phyloP scores from a whole-genome alignment of 1,140 invertebrate genomes.

The Euwallacea fornicatus region DNA sequence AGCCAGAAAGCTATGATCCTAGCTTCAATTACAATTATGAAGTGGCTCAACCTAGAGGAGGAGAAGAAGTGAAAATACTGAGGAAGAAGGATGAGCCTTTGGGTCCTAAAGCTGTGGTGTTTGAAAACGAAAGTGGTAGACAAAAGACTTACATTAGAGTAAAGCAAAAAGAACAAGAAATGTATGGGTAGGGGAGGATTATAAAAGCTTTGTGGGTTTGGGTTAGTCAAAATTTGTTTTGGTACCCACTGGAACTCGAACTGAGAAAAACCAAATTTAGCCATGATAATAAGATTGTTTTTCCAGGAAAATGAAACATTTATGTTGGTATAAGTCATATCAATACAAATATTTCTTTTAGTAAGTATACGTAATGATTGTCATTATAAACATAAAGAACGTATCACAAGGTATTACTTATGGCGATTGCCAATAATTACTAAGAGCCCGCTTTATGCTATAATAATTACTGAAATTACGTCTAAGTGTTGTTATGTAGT shows the following conservation, averaged over 20 bases:
- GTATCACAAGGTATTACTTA: no score
- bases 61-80: slow-evolving; percentile 29
- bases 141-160: slow-evolving; percentile 35
- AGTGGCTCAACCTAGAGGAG: slow-evolving; percentile 30
- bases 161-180: slow-evolving; percentile 24
- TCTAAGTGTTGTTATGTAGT: slow-evolving; percentile 21
- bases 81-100: slow-evolving; percentile 37
- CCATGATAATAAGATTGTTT: not conserved
- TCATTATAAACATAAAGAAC: no score
- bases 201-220: no score
- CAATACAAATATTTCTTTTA: no score
- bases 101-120: slow-evolving; percentile 31
- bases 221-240: not conserved
- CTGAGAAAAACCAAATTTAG: not conserved
- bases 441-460: no score
- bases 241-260: not conserved
- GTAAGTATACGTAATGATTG: no score
- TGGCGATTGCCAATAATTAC: no score
- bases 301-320: not conserved
- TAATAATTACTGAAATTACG: slow-evolving; percentile 14
- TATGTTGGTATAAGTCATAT: not conserved
- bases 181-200: slow-evolving; percentile 10
- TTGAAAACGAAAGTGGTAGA: slow-evolving; percentile 33
- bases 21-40: slow-evolving; percentile 28
- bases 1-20: slow-evolving; percentile 35